Percentiles rank a stretch among this genome's conserved stretches.
Conservation (phyloP, 2,888 invertebrate species). For the Macrosiphum euphorbiae region DNA sequence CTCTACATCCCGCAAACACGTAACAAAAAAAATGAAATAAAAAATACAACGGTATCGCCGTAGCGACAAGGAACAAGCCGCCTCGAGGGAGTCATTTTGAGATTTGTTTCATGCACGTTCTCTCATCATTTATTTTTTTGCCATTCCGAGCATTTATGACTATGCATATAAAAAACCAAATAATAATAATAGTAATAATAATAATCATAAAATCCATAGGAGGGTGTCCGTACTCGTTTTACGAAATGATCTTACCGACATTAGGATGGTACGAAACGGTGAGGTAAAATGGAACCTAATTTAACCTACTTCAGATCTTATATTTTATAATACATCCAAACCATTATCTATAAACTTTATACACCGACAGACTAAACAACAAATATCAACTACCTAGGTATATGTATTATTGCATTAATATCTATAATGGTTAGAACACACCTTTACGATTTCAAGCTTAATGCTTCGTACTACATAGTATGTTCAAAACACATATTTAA, state of each 20-base stretch:
- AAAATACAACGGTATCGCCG: not conserved
- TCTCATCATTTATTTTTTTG: slow-evolving; percentile 42
- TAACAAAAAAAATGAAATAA: not conserved
- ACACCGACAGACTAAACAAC: not conserved
- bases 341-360: not conserved
- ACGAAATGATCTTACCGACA: slow-evolving; percentile 31
- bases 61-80: slow-evolving; percentile 39
- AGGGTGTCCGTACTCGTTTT: not conserved
- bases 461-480: not conserved
- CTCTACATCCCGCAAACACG: not conserved
- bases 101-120: slow-evolving; percentile 52
- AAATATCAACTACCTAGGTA: not conserved
- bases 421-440: not conserved
- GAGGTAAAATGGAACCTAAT: not conserved
- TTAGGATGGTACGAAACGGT: not conserved
- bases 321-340: not conserved
- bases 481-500: not conserved
- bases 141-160: slow-evolving; percentile 30
- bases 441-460: not conserved
- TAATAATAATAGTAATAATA: slow-evolving; percentile 34
- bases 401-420: not conserved
- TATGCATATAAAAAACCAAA: slow-evolving; percentile 24
- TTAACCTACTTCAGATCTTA: not conserved
- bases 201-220: slow-evolving; percentile 36
- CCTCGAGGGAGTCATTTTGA: slow-evolving; percentile 53